A percentile compares a stretch with the other conserved stretches of the same genome.
Evolutionary conservation across 2,888 invertebrate genomes (phyloP).

Genomic region (Podabrus alpinus): DNA sequence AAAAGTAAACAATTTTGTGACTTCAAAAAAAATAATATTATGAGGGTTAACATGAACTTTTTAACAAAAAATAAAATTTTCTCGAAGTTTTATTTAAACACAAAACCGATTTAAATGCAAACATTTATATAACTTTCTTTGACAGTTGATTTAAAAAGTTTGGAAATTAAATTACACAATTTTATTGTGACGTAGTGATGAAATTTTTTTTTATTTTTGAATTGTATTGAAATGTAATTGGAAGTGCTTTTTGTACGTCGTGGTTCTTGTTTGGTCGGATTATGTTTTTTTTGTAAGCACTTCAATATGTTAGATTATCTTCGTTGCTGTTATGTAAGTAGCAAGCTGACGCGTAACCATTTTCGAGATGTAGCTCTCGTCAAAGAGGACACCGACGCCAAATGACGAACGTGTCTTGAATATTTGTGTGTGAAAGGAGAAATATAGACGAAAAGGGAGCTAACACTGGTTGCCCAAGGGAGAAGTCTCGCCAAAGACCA

Average conservation of each 20-base stretch:
- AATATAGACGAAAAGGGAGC: constrained; percentile 15
- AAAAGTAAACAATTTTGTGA: background rate
- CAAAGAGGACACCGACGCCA: constrained; percentile 39
- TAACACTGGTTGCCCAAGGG: constrained; percentile 23
- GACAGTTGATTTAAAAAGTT: background rate
- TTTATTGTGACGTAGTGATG: background rate
- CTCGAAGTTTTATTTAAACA: background rate
- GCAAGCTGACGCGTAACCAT: constrained; percentile 41
- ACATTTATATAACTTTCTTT: background rate
- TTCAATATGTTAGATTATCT: constrained; percentile 19
- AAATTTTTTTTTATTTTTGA: background rate
- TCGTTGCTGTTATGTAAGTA: constrained; percentile 20
- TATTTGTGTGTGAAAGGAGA: constrained; percentile 29
- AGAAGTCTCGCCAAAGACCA: constrained; percentile 38
- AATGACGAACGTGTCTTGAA: constrained; percentile 44
- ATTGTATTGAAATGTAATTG: background rate
- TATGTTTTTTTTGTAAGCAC: constrained; percentile 10
- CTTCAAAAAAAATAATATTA: background rate
- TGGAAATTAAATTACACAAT: background rate
- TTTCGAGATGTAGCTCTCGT: constrained; percentile 36
- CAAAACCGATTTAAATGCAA: background rate
- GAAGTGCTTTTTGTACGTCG: background rate
- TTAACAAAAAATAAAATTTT: background rate
- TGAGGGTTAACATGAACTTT: background rate
- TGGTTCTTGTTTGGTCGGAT: background rate